These are phyloP conservation scores for Scaptodrosophila lebanonensis DNA, from an alignment of 1,140 invertebrate species.

Conservation along the genomic window DNA sequence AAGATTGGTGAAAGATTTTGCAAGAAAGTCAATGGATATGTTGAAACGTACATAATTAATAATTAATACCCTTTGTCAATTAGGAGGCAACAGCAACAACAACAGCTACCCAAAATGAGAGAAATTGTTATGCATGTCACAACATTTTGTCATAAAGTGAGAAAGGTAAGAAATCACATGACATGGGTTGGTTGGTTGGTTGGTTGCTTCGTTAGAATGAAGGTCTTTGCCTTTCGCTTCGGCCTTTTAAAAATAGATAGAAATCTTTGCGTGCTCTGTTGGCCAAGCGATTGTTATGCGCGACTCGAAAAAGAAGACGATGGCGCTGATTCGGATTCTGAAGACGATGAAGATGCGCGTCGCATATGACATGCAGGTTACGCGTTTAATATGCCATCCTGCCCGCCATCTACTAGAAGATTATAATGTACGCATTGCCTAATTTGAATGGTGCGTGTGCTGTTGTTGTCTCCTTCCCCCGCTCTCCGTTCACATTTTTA, in stretches of 20 bases:
- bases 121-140: slow-evolving; percentile 62
- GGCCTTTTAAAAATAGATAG: slow-evolving; percentile 36
- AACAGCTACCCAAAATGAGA: slow-evolving; percentile 9
- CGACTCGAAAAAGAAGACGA: slow-evolving; percentile 11
- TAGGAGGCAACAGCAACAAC: slow-evolving; percentile 28
- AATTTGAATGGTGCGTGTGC: slow-evolving; percentile 50
- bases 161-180: slow-evolving; percentile 59
- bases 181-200: background rate
- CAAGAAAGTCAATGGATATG: slow-evolving; percentile 37
- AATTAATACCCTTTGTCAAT: slow-evolving; percentile 69
- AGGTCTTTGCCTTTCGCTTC: slow-evolving; percentile 10
- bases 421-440: slow-evolving; percentile 71
- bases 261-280: slow-evolving; percentile 44
- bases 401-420: slow-evolving; percentile 47
- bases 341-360: slow-evolving; percentile 10
- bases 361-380: slow-evolving; percentile 60
- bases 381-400: slow-evolving; percentile 37
- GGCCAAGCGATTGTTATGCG: slow-evolving; percentile 65
- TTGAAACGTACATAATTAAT: slow-evolving; percentile 56
- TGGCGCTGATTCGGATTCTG: background rate
- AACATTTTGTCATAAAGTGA: slow-evolving; percentile 57
- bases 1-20: slow-evolving; percentile 1
- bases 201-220: background rate
- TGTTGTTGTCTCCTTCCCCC: slow-evolving; percentile 10
- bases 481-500: too few species aligned